A percentile compares a stretch with the other conserved stretches of the same genome.
Conservation (phyloP, 2,888 invertebrate species). For the Periphyllus acericola region DNA sequence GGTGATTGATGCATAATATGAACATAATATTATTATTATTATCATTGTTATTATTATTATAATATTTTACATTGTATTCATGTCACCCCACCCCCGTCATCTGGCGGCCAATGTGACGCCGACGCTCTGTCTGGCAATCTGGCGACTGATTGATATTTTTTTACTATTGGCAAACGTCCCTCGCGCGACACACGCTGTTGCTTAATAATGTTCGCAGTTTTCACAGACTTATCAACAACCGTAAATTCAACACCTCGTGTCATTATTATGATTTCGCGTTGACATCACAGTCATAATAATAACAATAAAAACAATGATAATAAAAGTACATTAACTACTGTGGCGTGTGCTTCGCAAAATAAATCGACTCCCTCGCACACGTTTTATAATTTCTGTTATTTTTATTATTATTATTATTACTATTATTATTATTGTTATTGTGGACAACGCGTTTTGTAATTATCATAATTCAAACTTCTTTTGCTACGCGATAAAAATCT, state of each 20-base stretch:
- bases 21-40: too few relatives aligned
- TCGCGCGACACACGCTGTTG: neutral
- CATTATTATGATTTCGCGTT: neutral
- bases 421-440: neutral
- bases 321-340: too few relatives aligned
- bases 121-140: neutral
- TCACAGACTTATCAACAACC: neutral
- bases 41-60: too few relatives aligned
- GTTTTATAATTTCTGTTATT: too few relatives aligned
- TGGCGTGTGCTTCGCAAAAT: too few relatives aligned
- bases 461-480: neutral
- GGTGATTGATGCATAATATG: too few relatives aligned
- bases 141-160: neutral
- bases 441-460: neutral
- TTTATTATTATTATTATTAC: neutral
- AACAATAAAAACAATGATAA: too few relatives aligned
- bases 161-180: neutral
- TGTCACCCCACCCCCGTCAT: too few relatives aligned
- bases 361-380: too few relatives aligned
- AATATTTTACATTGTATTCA: too few relatives aligned
- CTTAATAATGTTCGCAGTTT: neutral
- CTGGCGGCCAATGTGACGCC: too few relatives aligned
- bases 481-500: neutral
- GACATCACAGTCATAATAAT: neutral
- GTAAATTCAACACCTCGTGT: neutral